A percentile compares a stretch with the other conserved stretches of the same genome.
phyloP scores from a whole-genome alignment of 2,797 vertebrate genomes.

The Rhynchonycteris naso region DNA sequence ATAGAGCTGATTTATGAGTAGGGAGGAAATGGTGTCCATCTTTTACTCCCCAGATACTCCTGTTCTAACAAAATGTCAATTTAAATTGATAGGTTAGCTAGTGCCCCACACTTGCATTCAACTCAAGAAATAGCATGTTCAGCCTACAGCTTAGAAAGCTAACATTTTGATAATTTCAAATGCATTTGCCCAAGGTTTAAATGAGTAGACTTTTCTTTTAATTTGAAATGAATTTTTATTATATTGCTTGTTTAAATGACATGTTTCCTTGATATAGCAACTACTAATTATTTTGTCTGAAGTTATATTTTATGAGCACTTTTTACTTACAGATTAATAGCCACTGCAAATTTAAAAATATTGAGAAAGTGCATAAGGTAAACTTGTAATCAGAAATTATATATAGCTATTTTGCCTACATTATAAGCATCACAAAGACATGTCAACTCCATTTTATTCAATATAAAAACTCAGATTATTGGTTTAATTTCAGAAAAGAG shows the following conservation, averaged over 20 bases:
- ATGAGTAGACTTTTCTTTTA: background rate
- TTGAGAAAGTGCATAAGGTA: background rate
- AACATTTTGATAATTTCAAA: constrained; percentile 50
- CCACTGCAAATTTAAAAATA: background rate
- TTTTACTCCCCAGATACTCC: constrained; percentile 55
- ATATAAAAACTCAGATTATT: background rate
- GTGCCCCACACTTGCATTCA: background rate
- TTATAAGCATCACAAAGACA: background rate
- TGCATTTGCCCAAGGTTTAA: constrained; percentile 21
- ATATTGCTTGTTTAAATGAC: background rate
- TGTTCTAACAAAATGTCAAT: constrained; percentile 74
- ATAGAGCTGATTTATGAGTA: constrained; percentile 72
- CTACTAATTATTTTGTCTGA: constrained; percentile 48
- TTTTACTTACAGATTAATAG: constrained; percentile 28
- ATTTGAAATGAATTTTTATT: constrained; percentile 59
- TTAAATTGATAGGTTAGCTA: constrained; percentile 68
- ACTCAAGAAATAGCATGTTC: constrained; percentile 19
- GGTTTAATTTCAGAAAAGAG: constrained; percentile 1
- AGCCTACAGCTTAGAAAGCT: constrained; percentile 55
- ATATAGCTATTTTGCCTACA: background rate
- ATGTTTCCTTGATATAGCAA: constrained; percentile 50
- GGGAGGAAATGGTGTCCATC: constrained; percentile 52
- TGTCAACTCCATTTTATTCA: background rate
- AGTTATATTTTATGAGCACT: background rate
- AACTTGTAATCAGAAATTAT: background rate